phyloP scores from a whole-genome alignment of 2,888 invertebrate species.

The Odontomyia ornata region DNA sequence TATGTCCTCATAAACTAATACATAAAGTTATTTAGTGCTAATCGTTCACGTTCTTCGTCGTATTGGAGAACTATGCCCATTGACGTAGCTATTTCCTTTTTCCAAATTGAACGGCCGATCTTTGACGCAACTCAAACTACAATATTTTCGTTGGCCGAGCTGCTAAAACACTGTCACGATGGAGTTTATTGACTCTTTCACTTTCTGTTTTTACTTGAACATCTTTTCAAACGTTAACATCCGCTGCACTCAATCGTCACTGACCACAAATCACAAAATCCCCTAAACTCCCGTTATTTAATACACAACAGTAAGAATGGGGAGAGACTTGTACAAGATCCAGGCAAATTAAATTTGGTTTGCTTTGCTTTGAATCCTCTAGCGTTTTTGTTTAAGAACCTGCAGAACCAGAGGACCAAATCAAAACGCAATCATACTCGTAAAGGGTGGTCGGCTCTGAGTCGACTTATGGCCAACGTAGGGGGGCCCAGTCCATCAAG shows the following conservation, averaged over 20 bases:
- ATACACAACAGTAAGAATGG: not conserved
- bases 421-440: no score
- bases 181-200: conserved; percentile 11
- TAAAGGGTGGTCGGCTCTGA: no score
- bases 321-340: not conserved
- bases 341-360: conserved; percentile 18
- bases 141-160: not conserved
- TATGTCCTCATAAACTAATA: no score
- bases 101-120: conserved; percentile 6
- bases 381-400: not conserved
- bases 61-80: conserved; percentile 38
- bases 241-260: not conserved
- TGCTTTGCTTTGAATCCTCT: not conserved
- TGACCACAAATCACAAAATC: not conserved
- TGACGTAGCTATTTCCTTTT: conserved; percentile 38
- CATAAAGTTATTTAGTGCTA: no score
- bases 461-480: no score
- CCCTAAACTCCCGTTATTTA: not conserved
- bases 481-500: no score
- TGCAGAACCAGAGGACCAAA: conserved; percentile 1
- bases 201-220: conserved; percentile 4
- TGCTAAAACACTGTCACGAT: not conserved
- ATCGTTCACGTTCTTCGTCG: conserved; percentile 53
- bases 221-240: not conserved
- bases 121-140: not conserved